Evolutionary conservation across 1,140 invertebrate genomes (phyloP).

Genomic region (Neelides sp.): DNA sequence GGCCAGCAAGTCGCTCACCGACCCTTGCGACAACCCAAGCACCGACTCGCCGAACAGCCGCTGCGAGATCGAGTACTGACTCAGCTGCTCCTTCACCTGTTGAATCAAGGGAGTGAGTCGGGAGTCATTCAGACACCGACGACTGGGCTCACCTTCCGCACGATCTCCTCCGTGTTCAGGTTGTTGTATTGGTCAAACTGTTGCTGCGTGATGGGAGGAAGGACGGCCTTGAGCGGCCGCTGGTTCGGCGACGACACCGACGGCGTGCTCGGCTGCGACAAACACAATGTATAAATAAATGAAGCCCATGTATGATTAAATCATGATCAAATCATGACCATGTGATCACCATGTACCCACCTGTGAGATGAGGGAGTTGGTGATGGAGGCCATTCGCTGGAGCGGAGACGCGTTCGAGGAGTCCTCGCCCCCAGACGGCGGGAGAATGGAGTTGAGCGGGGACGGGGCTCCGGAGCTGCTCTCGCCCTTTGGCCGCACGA

Average conservation of each 20-base stretch:
- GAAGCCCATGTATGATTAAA: background rate
- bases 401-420: slow-evolving; percentile 74
- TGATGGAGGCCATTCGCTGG: slow-evolving; percentile 94
- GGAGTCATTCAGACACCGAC: background rate
- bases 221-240: slow-evolving; percentile 81
- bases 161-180: slow-evolving; percentile 96
- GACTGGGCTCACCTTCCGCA: slow-evolving; percentile 57
- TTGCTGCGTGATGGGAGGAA: slow-evolving; percentile 95
- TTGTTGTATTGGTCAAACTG: slow-evolving; percentile 98
- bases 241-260: slow-evolving; percentile 61
- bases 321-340: background rate
- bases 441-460: slow-evolving; percentile 65
- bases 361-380: slow-evolving; percentile 88
- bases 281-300: background rate
- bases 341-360: slow-evolving; percentile 3
- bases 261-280: slow-evolving; percentile 51
- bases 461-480: slow-evolving; percentile 34
- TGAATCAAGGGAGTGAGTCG: slow-evolving; percentile 9
- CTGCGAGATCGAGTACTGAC: slow-evolving; percentile 97
- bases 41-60: slow-evolving; percentile 95
- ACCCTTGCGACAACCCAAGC: slow-evolving; percentile 87
- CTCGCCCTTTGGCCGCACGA: slow-evolving; percentile 60
- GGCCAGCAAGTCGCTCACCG: slow-evolving; percentile 85
- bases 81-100: slow-evolving; percentile 88
- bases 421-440: slow-evolving; percentile 61